These are phyloP conservation scores for Pachyrhynchus sulphureomaculatus DNA, from an alignment of 1,140 invertebrate species.

Conservation along the genomic window DNA sequence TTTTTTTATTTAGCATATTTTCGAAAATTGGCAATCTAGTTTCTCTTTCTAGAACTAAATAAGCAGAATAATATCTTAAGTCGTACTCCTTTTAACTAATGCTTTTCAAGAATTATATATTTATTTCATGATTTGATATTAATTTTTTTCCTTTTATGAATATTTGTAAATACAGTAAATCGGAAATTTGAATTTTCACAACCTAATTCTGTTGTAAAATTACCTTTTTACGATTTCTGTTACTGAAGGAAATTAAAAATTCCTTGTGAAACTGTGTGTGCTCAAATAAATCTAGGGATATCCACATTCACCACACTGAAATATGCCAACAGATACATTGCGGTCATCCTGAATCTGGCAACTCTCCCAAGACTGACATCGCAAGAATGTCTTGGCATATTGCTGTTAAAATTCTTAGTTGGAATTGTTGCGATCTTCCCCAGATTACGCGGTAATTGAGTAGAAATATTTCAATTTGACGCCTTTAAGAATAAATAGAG, in stretches of 20 bases:
- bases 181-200: too few species aligned
- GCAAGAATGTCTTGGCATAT: constrained; percentile 37
- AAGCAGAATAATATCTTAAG: too few species aligned
- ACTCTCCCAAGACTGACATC: constrained; percentile 27
- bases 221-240: too few species aligned
- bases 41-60: too few species aligned
- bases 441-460: constrained; percentile 37
- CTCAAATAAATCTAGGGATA: constrained; percentile 3
- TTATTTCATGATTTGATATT: too few species aligned
- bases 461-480: constrained; percentile 33
- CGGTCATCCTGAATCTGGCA: constrained; percentile 30
- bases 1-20: too few species aligned
- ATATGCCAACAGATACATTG: constrained; percentile 24
- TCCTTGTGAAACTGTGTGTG: background rate
- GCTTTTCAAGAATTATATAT: too few species aligned
- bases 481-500: constrained; percentile 22
- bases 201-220: too few species aligned
- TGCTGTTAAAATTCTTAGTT: constrained; percentile 37
- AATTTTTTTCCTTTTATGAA: too few species aligned
- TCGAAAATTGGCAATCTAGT: too few species aligned
- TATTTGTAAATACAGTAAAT: too few species aligned
- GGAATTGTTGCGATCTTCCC: constrained; percentile 34
- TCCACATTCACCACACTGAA: constrained; percentile 6
- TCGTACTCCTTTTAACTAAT: too few species aligned
- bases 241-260: background rate